Conservation (phyloP, 2,888 invertebrate genomes). For the Drosophila differens region DNA sequence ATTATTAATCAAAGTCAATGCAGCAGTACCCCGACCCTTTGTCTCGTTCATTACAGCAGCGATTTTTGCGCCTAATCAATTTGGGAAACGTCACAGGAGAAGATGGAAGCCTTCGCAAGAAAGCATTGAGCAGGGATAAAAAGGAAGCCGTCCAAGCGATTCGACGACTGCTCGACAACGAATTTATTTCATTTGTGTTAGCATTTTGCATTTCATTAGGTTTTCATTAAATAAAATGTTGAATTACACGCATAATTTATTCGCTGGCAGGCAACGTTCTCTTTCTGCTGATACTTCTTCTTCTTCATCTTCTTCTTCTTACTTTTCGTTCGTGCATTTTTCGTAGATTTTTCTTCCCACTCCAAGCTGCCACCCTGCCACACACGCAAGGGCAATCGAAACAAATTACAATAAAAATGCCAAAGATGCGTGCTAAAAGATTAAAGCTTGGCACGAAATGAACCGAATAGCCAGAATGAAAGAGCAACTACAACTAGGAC, state of each 20-base stretch:
- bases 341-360: slow-evolving; percentile 48
- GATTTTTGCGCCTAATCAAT: slow-evolving; percentile 81
- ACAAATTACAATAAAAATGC: slow-evolving; percentile 80
- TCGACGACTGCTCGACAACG: slow-evolving; percentile 61
- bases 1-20: slow-evolving; percentile 80
- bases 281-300: neutral
- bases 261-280: slow-evolving; percentile 62
- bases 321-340: slow-evolving; percentile 20
- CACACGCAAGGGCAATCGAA: slow-evolving; percentile 69
- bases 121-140: slow-evolving; percentile 16
- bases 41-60: slow-evolving; percentile 55
- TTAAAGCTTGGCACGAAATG: slow-evolving; percentile 77
- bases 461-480: slow-evolving; percentile 48
- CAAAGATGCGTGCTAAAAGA: slow-evolving; percentile 78
- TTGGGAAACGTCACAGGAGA: slow-evolving; percentile 73
- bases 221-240: slow-evolving; percentile 84
- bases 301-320: neutral
- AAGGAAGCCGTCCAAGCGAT: slow-evolving; percentile 62
- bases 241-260: slow-evolving; percentile 84
- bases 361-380: neutral
- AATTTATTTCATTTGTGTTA: slow-evolving; percentile 81
- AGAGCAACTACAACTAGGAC: slow-evolving; percentile 3
- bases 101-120: slow-evolving; percentile 15
- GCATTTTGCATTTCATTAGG: slow-evolving; percentile 83
- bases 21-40: slow-evolving; percentile 17